phyloP scores from a whole-genome alignment of 2,888 invertebrate species.

The Elysia crispata region DNA sequence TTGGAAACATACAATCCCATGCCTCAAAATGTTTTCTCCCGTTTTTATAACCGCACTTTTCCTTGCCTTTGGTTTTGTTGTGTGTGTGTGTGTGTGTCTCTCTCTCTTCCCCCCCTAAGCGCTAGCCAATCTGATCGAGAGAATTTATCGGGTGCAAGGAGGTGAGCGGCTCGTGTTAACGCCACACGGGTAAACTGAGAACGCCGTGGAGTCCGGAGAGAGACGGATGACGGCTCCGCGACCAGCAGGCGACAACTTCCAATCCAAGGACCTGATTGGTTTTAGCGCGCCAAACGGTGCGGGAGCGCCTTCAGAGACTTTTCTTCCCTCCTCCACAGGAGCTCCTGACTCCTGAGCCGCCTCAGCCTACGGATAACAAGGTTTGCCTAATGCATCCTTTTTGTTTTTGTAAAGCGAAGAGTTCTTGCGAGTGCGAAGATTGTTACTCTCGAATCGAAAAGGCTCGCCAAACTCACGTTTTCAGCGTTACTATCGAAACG shows the following conservation, averaged over 20 bases:
- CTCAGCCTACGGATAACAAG: neutral
- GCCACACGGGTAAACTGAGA: neutral
- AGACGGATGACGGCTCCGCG: neutral
- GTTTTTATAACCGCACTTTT: no score
- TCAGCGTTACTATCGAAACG: no score
- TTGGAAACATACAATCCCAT: no score
- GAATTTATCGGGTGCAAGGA: constrained; percentile 15
- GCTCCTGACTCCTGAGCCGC: neutral
- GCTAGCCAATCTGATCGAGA: constrained; percentile 28
- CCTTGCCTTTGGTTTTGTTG: no score
- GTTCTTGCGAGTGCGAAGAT: no score
- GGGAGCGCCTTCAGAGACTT: neutral
- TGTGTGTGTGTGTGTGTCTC: no score
- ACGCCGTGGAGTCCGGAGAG: neutral
- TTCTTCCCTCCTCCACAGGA: neutral
- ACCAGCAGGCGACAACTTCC: constrained; percentile 33
- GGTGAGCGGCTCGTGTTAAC: neutral
- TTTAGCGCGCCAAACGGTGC: constrained; percentile 27
- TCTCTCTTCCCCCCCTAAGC: no score
- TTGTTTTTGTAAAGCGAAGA: no score
- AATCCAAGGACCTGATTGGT: constrained; percentile 46
- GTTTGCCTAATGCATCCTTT: no score
- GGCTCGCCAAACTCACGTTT: no score
- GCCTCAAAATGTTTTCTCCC: no score
- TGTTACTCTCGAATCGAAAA: no score